phyloP scores from a whole-genome alignment of 2,113 vertebrate genomes.

The Callaeas wilsoni region DNA sequence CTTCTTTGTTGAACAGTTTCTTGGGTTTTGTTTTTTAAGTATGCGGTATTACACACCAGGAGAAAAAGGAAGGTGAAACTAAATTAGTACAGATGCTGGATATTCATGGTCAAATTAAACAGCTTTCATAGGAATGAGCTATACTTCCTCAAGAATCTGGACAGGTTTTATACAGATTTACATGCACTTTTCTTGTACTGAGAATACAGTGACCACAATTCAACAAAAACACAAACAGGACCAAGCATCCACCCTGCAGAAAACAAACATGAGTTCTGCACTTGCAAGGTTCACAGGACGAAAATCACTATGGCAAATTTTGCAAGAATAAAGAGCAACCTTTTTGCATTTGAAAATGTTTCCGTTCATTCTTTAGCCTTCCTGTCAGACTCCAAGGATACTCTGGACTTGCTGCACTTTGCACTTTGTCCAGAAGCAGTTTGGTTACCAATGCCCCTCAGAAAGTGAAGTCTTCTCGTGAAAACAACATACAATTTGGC shows the following conservation, averaged over 20 bases:
- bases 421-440: conserved; percentile 46
- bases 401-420: conserved; percentile 26
- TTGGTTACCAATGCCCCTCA: conserved; percentile 15
- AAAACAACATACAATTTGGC: conserved; percentile 45
- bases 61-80: neutral
- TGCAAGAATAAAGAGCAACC: neutral
- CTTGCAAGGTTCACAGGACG: neutral
- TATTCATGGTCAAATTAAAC: neutral
- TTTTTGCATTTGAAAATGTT: conserved; percentile 29
- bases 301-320: neutral
- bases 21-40: neutral
- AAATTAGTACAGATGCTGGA: neutral
- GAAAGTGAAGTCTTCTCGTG: conserved; percentile 36
- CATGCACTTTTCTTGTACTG: neutral
- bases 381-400: conserved; percentile 10
- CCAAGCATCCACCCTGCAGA: neutral
- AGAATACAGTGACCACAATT: neutral
- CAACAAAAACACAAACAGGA: neutral
- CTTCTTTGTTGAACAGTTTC: neutral
- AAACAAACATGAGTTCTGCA: conserved; percentile 4
- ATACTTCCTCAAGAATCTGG: neutral
- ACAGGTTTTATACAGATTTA: neutral
- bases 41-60: neutral
- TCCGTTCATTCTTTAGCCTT: neutral
- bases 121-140: neutral